phyloP scores from a whole-genome alignment of 2,113 vertebrate genomes.

The Arenaria interpres region DNA sequence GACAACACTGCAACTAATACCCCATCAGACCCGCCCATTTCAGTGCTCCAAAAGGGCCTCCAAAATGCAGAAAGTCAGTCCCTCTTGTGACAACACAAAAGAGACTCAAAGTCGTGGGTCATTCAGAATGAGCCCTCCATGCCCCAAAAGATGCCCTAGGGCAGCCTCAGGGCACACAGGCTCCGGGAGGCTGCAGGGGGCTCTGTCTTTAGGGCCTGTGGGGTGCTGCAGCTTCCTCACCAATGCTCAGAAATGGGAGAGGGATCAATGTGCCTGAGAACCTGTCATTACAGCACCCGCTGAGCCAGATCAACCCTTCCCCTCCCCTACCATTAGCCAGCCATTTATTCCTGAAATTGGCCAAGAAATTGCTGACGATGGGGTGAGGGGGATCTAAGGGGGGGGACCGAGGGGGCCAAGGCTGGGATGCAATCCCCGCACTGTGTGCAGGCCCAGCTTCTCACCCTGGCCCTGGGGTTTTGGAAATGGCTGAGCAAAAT shows the following conservation, averaged over 20 bases:
- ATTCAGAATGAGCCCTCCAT: not conserved
- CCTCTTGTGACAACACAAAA: not conserved
- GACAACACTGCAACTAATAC: not conserved
- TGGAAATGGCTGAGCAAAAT: not conserved
- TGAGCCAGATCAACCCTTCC: not conserved
- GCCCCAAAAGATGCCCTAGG: not conserved
- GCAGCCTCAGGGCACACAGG: fast-evolving
- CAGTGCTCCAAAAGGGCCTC: not conserved
- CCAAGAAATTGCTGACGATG: not conserved
- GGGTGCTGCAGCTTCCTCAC: not conserved
- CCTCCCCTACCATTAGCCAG: not conserved
- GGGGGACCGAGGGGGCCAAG: fast-evolving
- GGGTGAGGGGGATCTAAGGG: not conserved
- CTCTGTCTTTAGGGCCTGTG: fast-evolving
- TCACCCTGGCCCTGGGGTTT: not conserved
- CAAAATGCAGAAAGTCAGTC: not conserved
- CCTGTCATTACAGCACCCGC: not conserved
- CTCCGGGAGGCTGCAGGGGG: not conserved
- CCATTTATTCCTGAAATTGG: not conserved
- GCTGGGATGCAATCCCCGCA: not conserved
- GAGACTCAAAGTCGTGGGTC: not conserved
- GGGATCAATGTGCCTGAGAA: not conserved
- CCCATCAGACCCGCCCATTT: not conserved
- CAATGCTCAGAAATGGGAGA: not conserved
- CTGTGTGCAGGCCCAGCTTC: not conserved